These are phyloP conservation scores for Pygocentrus nattereri DNA, from an alignment of 2,797 vertebrate genomes.

Conservation along the genomic window DNA sequence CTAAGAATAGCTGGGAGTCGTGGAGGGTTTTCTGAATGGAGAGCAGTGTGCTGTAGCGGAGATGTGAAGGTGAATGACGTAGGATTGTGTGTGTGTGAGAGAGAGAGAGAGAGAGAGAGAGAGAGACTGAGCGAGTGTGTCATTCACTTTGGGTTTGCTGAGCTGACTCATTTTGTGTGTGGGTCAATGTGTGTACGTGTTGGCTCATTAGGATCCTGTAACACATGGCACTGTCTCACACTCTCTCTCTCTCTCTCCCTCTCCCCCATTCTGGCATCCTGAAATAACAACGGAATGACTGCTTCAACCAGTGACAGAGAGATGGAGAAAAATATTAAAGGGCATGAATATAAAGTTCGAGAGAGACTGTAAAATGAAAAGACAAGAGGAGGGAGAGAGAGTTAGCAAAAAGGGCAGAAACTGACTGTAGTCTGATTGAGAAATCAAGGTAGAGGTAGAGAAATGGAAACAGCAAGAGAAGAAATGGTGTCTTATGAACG, in stretches of 20 bases:
- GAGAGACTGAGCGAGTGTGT: neutral
- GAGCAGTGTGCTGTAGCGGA: conserved; percentile 9
- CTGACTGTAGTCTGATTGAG: too few species aligned
- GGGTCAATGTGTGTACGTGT: neutral
- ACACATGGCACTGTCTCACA: conserved; percentile 43
- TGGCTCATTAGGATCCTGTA: conserved; percentile 23
- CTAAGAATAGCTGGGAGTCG: conserved; percentile 26
- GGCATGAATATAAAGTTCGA: neutral
- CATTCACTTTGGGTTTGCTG: conserved; percentile 8
- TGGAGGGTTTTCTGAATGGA: conserved; percentile 43
- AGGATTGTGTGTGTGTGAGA: conserved; percentile 9
- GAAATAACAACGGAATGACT: neutral
- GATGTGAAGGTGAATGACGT: conserved; percentile 44
- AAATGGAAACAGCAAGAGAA: neutral
- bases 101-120: neutral
- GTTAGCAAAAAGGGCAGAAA: too few species aligned
- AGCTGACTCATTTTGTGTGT: conserved; percentile 26
- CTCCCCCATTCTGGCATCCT: conserved; percentile 35
- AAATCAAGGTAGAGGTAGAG: neutral
- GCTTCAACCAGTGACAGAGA: conserved; percentile 7
- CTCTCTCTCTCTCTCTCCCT: neutral
- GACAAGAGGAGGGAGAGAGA: neutral
- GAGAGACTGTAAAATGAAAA: neutral
- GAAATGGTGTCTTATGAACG: neutral
- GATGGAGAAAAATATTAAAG: conserved; percentile 8